Base-by-base conservation (phyloP, 2,113 vertebrate species). In the Cinclus cinclus region DNA sequence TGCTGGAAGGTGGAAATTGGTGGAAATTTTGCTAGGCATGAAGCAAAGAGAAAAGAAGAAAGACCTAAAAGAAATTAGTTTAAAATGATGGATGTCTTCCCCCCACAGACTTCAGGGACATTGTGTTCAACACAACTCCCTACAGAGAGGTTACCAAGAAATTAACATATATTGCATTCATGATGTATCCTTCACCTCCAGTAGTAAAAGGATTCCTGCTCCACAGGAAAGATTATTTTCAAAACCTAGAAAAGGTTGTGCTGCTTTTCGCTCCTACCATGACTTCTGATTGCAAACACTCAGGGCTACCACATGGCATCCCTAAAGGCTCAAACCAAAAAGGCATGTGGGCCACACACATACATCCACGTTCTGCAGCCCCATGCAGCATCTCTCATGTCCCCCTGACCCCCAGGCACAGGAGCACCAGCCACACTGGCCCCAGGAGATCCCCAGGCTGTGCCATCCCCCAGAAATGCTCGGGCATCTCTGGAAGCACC, bases 321-420 rank as follows among this genome's bases (percentile, higher is more conserved):
- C 33, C 25, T n/a, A 49, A 60, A 83, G 9, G 59, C 35, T 46
- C 15, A 49, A 64, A 95, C 33, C 6, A 42, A 74, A 92, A 92
- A 50, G 3, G 10, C 9, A 11, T 50, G 50, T 63, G 23, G 21
- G 42, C 49, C 68, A 70, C 18, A 41, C 39, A 27, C 39, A 10
- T 1, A 3, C 8, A 31, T 37, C 22, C 33, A 7, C 3, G 12
- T 13, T 35, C 21, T 76, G 22, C 6, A 3, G 10, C 12, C 15
- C 33, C 2, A 1, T 0, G 1, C 11, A 91, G 56, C 24, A 53
- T 4, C 4, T 3, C 15, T 7, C 5, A 3, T 1, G 0, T 4
- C 17, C n/a, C 33, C 33, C 33, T 20, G 1, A 11, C 0, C 14
- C 15, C 30, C 23, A 75, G 28, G 6, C 21, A 65, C 1, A 6